Conservation (phyloP, 2,797 vertebrate species). For the Iguana delicatissima region DNA sequence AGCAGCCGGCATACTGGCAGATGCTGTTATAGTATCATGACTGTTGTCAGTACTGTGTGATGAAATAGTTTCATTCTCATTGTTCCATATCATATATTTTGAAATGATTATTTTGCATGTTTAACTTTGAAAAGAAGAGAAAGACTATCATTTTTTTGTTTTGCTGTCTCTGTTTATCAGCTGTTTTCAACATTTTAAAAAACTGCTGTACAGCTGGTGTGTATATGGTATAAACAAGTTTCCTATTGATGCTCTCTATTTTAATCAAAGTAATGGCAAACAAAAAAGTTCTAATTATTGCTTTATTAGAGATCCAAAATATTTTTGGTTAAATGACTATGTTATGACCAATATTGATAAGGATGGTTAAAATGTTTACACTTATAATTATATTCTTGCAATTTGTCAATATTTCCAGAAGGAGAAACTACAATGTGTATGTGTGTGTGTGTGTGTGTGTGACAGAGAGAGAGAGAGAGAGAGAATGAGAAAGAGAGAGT, state of each 20-base stretch:
- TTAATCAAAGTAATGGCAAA: slow-evolving; percentile 17
- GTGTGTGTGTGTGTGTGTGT: too few species aligned
- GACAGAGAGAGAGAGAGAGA: too few species aligned
- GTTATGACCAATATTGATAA: background rate
- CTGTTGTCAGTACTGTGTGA: background rate
- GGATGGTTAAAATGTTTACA: background rate
- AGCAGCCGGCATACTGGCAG: background rate
- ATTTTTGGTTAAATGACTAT: background rate
- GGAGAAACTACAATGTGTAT: background rate
- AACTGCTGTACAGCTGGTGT: slow-evolving; percentile 35
- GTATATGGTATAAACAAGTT: slow-evolving; percentile 57
- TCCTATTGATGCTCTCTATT: slow-evolving; percentile 55
- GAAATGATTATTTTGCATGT: background rate
- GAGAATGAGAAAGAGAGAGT: too few species aligned
- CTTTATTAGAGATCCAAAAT: background rate
- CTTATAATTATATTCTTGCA: background rate
- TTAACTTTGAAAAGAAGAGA: background rate
- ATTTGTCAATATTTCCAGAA: background rate
- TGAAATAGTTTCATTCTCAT: background rate
- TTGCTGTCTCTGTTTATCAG: slow-evolving; percentile 18
- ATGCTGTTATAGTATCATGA: fast-evolving
- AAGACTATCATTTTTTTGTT: slow-evolving; percentile 9
- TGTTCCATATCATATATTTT: fast-evolving
- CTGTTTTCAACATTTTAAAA: background rate
- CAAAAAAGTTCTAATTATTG: background rate